Evolutionary conservation across 2,113 vertebrate species (phyloP), one percentile per base, ranked within the genome.

Genomic region (Dolichotis patagonum): DNA sequence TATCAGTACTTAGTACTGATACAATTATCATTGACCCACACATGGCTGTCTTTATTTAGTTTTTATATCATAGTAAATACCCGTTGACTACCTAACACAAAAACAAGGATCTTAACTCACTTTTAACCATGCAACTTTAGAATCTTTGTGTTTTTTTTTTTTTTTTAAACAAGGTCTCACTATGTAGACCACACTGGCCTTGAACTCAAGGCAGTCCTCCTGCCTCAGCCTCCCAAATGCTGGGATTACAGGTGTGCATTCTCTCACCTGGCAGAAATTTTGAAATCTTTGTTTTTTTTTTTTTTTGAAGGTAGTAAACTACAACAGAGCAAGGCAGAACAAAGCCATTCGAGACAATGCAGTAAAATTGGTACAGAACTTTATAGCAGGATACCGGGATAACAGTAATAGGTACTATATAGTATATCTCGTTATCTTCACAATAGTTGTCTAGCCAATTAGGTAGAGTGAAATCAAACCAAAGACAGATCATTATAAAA

Each of bases 41-140:
- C 35, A 16, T 95, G 26, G 54, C 22, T 43, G 71, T 41, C 49
- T 65, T 78, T 88, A 60, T 84, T 69, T 89, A 11, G 22, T 94
- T 95, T 95, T 92, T 49, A 71, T 91, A 71, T 85, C 58, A 43
- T 65, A 63, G 69, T 46, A 83, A 96, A 65, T 12, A 95, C 54
- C 43, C 30, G 63, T 63, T 49, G 32, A 69, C 7, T 62, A 87
- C 41, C 35, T 88, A 85, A 75, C 52, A 90, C 16, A 82, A 69
- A 85, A 91, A 67, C 69, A 77, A 63, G 41, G 62, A 28, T 84
- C 58, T 86, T 67, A 56, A 82, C 11, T 62, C 28, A 46, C 32
- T n/a, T 84, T 35, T 89, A 67, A 89, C 58, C n/a, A 10, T 43
- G 24, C 35, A 38, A 3, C 87, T 86, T 94, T 41, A 90, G 58